Evolutionary conservation across 2,113 vertebrate species (phyloP).

Genomic region (Toxotes chatareus): DNA sequence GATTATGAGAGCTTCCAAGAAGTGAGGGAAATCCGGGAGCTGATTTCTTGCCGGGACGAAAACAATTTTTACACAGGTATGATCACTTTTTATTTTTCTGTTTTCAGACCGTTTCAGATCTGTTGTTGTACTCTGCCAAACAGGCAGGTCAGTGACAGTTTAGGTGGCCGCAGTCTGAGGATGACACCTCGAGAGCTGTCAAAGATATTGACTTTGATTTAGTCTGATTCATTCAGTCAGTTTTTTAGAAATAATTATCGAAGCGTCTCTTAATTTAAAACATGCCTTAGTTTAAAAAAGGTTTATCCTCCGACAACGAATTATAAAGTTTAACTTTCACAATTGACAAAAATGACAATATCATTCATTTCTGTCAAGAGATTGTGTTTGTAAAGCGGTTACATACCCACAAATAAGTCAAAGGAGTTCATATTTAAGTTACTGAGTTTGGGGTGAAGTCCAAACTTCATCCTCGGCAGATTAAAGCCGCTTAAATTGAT

Average conservation of each 20-base stretch:
- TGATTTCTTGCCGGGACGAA: constrained; percentile 42
- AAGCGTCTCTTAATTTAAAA: not conserved
- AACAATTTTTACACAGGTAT: constrained; percentile 53
- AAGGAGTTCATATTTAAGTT: not conserved
- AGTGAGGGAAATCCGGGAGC: constrained; percentile 66
- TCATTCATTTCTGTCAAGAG: not conserved
- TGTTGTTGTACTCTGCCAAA: not conserved
- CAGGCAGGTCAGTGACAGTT: not conserved
- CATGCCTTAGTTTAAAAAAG: not conserved
- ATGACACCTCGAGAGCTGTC: not conserved
- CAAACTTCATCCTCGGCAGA: not conserved
- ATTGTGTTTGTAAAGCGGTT: not conserved
- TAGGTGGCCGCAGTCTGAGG: not conserved
- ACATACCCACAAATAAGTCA: not conserved
- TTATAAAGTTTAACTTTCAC: not conserved
- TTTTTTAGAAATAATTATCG: not conserved
- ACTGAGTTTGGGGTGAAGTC: not conserved
- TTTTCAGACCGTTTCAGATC: not conserved
- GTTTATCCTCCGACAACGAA: not conserved
- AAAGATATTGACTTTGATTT: not conserved
- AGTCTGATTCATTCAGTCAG: not conserved
- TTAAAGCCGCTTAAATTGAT: not conserved
- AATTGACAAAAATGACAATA: not conserved
- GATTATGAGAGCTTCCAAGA: constrained; percentile 58
- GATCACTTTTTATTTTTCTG: not conserved